phyloP scores from a whole-genome alignment of 2,888 invertebrate genomes.

The Orthosia cruda region DNA sequence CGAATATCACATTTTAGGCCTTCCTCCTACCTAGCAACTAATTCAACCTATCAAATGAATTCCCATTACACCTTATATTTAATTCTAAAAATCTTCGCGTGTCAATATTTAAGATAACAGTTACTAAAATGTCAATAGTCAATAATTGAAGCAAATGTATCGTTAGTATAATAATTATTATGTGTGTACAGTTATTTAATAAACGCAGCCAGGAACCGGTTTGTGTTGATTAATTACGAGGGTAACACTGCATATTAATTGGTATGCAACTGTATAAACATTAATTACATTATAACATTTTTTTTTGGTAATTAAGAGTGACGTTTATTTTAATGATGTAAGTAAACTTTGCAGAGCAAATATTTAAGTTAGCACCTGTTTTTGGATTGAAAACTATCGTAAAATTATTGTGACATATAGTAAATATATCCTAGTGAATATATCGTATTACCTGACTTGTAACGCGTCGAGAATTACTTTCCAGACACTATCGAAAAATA shows the following conservation, averaged over 20 bases:
- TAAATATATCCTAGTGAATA: no score
- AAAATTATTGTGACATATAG: no score
- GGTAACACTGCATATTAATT: conserved; percentile 42
- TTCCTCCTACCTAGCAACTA: no score
- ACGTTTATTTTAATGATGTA: not conserved
- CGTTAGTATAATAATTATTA: conserved; percentile 48
- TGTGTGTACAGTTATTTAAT: conserved; percentile 56
- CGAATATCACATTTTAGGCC: no score
- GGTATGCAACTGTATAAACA: conserved; percentile 14
- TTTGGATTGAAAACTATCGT: not conserved
- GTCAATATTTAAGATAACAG: conserved; percentile 24
- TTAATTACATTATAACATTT: conserved; percentile 23
- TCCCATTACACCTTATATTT: not conserved
- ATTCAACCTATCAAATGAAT: no score
- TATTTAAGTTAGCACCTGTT: not conserved
- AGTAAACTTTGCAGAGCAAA: not conserved
- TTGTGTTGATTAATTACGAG: conserved; percentile 46
- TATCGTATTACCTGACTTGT: no score
- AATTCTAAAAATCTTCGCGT: not conserved
- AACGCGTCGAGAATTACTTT: no score
- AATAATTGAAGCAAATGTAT: conserved; percentile 44
- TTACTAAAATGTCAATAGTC: conserved; percentile 34
- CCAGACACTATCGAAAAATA: no score
- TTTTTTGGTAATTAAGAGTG: not conserved
- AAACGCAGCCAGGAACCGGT: conserved; percentile 45